These are phyloP conservation scores for Sphenopsis melanotis DNA, from an alignment of 2,797 vertebrate genomes.

Conservation along the genomic window DNA sequence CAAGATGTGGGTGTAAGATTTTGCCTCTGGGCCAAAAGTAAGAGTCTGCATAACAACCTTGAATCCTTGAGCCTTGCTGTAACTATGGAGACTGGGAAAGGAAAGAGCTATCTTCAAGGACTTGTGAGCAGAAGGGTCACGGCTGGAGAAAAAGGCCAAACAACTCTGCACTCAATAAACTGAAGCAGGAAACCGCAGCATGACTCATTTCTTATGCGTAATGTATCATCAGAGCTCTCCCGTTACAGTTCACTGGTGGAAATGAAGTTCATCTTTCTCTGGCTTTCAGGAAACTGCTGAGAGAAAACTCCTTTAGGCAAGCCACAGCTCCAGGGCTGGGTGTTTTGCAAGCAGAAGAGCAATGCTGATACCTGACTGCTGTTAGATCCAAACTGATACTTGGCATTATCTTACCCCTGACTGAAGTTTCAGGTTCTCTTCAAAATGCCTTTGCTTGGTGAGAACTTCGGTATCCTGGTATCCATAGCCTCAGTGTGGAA, in stretches of 20 bases:
- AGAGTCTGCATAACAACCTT: not conserved
- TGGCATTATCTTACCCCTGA: not conserved
- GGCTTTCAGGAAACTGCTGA: slow-evolving; percentile 42
- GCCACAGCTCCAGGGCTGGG: not conserved
- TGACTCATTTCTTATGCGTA: slow-evolving; percentile 51
- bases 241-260: slow-evolving; percentile 39
- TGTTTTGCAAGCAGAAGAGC: not conserved
- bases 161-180: not conserved
- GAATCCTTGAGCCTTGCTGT: not conserved
- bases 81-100: not conserved
- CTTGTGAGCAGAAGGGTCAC: slow-evolving; percentile 5
- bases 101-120: not conserved
- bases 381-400: not conserved
- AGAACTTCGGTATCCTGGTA: not conserved
- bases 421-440: not conserved
- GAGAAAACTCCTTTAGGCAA: slow-evolving; percentile 33
- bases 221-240: slow-evolving; percentile 46
- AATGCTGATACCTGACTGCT: not conserved
- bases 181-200: slow-evolving; percentile 1
- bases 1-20: not conserved
- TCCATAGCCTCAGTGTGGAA: not conserved
- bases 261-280: slow-evolving; percentile 44
- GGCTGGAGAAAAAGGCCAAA: slow-evolving; percentile 4
- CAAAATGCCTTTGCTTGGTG: not conserved
- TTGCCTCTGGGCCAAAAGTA: not conserved